Conservation (phyloP, 1,140 invertebrate genomes). For the Leptinotarsa defecta region DNA sequence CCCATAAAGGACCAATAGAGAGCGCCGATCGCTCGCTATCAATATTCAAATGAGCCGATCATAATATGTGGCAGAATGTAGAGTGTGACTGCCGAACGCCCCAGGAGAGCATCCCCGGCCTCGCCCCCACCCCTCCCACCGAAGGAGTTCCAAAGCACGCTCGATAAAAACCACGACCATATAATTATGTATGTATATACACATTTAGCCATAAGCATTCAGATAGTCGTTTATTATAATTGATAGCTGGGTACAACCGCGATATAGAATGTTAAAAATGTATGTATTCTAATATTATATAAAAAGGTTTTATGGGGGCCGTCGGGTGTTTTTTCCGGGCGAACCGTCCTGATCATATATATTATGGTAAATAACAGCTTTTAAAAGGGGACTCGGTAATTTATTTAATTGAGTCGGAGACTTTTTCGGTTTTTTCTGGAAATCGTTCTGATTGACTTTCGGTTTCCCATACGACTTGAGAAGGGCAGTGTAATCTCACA, state of each 20-base stretch:
- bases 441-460: slow-evolving; percentile 1
- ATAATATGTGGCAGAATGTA: slow-evolving; percentile 48
- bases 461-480: slow-evolving; percentile 10
- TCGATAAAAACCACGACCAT: slow-evolving; percentile 54
- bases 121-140: slow-evolving; percentile 36
- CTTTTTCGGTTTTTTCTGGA: slow-evolving; percentile 15
- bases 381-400: slow-evolving; percentile 31
- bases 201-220: slow-evolving; percentile 58
- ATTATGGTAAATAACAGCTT: slow-evolving; percentile 49
- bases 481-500: too few species aligned
- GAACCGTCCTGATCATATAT: slow-evolving; percentile 44
- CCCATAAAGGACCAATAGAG: slow-evolving; percentile 41
- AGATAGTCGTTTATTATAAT: slow-evolving; percentile 58
- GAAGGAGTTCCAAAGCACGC: slow-evolving; percentile 44
- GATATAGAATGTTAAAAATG: slow-evolving; percentile 56
- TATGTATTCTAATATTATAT: slow-evolving; percentile 54
- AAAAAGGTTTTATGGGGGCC: slow-evolving; percentile 36
- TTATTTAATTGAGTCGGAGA: slow-evolving; percentile 27
- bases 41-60: slow-evolving; percentile 53
- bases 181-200: slow-evolving; percentile 58
- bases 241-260: slow-evolving; percentile 55
- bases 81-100: slow-evolving; percentile 52
- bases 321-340: slow-evolving; percentile 36
- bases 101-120: slow-evolving; percentile 37
- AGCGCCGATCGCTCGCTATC: slow-evolving; percentile 35